phyloP scores from a whole-genome alignment of 1,140 invertebrate genomes.

The Charaxes varanes region DNA sequence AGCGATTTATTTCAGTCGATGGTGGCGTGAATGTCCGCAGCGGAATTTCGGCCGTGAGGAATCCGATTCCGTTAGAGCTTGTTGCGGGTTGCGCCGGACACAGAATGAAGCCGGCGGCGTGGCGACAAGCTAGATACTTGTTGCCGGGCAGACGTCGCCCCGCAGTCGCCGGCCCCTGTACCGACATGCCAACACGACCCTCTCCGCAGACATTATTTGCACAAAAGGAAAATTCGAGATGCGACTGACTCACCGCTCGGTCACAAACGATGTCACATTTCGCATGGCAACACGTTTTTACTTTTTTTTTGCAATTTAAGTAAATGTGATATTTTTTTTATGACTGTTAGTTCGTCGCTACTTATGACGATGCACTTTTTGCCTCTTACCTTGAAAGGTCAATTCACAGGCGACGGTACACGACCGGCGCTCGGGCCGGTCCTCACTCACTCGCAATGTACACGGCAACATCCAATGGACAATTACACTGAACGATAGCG shows the following conservation, averaged over 20 bases:
- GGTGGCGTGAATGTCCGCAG: slow-evolving; percentile 65
- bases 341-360: slow-evolving; percentile 18
- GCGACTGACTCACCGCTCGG: slow-evolving; percentile 54
- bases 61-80: slow-evolving; percentile 65
- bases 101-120: slow-evolving; percentile 21
- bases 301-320: slow-evolving; percentile 1
- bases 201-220: slow-evolving; percentile 40
- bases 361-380: slow-evolving; percentile 27
- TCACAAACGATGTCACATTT: slow-evolving; percentile 30
- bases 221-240: slow-evolving; percentile 69
- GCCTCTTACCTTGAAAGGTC: slow-evolving; percentile 45
- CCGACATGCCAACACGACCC: slow-evolving; percentile 31
- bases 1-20: slow-evolving; percentile 71
- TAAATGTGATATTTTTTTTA: not conserved
- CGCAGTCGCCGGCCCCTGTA: slow-evolving; percentile 19
- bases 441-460: slow-evolving; percentile 58
- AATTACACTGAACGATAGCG: slow-evolving; percentile 52
- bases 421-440: slow-evolving; percentile 31
- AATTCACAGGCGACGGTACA: slow-evolving; percentile 30
- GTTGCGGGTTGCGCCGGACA: slow-evolving; percentile 29
- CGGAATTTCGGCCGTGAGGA: slow-evolving; percentile 66
- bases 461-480: slow-evolving; percentile 58
- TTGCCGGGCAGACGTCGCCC: slow-evolving; percentile 37
- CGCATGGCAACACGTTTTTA: slow-evolving; percentile 22
- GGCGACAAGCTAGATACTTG: slow-evolving; percentile 38